Evolutionary conservation across 2,113 vertebrate genomes (phyloP).

Genomic region (Suricata suricatta): DNA sequence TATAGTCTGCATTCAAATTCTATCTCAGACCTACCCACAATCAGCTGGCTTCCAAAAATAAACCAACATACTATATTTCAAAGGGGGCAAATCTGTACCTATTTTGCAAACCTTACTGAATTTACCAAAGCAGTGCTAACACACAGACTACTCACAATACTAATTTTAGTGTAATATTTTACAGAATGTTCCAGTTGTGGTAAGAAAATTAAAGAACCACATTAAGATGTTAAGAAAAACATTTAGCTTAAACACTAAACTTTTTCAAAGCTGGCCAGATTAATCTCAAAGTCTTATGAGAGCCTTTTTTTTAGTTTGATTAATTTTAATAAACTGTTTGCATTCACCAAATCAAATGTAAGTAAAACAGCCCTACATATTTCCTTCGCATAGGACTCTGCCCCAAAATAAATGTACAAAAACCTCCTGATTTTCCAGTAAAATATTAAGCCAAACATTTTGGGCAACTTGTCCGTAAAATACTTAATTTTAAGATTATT

Average conservation of each 20-base stretch:
- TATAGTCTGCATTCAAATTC: neutral
- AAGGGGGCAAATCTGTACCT: neutral
- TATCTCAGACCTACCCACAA: neutral
- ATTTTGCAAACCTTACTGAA: neutral
- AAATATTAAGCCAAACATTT: slow-evolving; percentile 21
- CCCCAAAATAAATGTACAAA: neutral
- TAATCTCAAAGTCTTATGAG: neutral
- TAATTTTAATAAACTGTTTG: slow-evolving; percentile 9
- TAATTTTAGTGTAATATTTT: neutral
- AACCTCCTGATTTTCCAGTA: neutral
- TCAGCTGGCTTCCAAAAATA: slow-evolving; percentile 2
- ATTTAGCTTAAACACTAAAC: neutral
- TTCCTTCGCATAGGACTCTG: neutral
- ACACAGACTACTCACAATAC: neutral
- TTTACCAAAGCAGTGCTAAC: neutral
- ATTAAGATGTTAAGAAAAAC: slow-evolving; percentile 41
- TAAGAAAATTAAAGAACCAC: neutral
- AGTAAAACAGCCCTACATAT: neutral
- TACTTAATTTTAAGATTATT: slow-evolving; percentile 5
- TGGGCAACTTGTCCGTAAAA: slow-evolving; percentile 35
- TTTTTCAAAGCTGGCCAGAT: slow-evolving; percentile 6
- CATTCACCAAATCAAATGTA: slow-evolving; percentile 13
- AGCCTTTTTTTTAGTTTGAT: neutral
- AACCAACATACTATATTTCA: neutral
- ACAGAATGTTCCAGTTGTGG: neutral